Conservation (phyloP, 2,888 invertebrate species). For the Apantesis nais region DNA sequence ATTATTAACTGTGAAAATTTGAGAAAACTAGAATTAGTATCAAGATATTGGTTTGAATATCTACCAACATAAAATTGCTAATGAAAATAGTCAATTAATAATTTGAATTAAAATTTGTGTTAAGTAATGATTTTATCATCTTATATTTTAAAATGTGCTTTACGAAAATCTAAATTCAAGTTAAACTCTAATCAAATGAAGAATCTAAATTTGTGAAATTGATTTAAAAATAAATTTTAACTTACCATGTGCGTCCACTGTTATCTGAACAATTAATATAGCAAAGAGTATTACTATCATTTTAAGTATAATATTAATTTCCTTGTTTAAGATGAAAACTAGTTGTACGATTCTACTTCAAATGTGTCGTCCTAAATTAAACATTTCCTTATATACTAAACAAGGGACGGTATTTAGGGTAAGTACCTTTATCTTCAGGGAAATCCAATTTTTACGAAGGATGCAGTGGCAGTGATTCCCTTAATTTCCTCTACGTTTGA, state of each 20-base stretch:
- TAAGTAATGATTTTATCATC: no score
- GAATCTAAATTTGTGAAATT: background rate
- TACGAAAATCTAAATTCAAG: no score
- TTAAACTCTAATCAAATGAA: no score
- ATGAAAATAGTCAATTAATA: no score
- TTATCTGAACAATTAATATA: slow-evolving; percentile 28
- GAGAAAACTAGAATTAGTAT: no score
- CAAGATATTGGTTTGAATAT: no score
- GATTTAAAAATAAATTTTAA: background rate
- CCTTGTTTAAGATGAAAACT: background rate
- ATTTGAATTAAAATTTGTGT: no score
- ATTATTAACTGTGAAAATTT: no score
- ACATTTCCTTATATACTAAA: slow-evolving; percentile 10
- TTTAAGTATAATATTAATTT: background rate
- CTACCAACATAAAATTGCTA: no score
- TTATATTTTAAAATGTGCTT: no score
- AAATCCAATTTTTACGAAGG: slow-evolving; percentile 19
- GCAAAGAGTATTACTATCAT: slow-evolving; percentile 34
- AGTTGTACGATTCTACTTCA: background rate
- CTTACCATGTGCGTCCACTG: slow-evolving; percentile 33
- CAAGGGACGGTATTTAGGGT: slow-evolving; percentile 17
- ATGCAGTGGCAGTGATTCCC: slow-evolving; percentile 25
- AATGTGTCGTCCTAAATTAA: background rate
- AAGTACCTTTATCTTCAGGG: slow-evolving; percentile 34
- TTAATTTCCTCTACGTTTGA: slow-evolving; percentile 15